Conservation (phyloP, 2,797 vertebrate species). For the Cuculus canorus region DNA sequence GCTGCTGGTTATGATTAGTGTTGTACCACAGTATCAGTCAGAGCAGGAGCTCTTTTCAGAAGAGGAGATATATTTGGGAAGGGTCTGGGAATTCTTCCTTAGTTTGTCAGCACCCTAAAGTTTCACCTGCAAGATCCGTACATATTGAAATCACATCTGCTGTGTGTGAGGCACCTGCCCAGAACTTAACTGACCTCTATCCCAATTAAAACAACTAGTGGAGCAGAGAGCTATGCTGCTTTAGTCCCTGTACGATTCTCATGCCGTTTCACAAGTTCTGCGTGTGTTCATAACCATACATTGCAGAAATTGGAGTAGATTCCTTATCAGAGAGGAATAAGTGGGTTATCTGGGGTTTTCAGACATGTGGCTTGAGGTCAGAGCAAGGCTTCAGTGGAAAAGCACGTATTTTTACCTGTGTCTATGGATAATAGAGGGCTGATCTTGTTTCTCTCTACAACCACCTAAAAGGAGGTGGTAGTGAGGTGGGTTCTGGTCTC, state of each 20-base stretch:
- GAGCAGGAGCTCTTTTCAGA: not conserved
- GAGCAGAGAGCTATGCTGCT: not conserved
- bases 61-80: not conserved
- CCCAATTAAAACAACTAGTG: not conserved
- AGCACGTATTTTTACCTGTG: not conserved
- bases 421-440: not conserved
- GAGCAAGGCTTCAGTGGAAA: not conserved
- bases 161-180: not conserved
- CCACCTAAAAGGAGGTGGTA: too few relatives aligned
- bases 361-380: not conserved
- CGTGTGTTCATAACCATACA: not conserved
- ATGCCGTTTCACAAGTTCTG: accelerated
- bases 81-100: not conserved
- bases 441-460: too few relatives aligned
- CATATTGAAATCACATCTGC: not conserved
- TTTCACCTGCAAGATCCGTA: not conserved
- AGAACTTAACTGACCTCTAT: not conserved
- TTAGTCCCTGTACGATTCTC: not conserved
- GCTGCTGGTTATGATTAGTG: not conserved
- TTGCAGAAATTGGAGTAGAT: not conserved
- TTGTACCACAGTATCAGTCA: accelerated
- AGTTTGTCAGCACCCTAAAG: not conserved
- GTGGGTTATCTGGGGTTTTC: not conserved
- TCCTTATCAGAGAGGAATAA: not conserved
- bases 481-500: too few relatives aligned